These are phyloP conservation scores for Pimephales promelas DNA, from an alignment of 2,113 vertebrate genomes.

Conservation along the genomic window DNA sequence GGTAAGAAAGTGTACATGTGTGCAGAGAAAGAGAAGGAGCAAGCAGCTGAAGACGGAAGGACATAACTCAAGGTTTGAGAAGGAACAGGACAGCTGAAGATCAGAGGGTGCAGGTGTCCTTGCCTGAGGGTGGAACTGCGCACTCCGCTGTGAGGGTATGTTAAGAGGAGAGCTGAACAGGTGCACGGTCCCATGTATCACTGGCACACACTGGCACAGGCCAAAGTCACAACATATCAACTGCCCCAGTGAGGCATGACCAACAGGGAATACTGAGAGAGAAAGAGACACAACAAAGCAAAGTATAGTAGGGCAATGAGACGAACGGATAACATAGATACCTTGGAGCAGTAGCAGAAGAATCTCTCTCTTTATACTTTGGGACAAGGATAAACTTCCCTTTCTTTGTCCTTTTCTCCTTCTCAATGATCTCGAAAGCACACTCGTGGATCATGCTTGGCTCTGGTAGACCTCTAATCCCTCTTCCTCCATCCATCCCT, in stretches of 20 bases:
- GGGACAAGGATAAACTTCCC: slow-evolving; percentile 34
- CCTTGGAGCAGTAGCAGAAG: background rate
- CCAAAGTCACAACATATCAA: slow-evolving; percentile 32
- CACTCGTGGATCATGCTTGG: slow-evolving; percentile 37
- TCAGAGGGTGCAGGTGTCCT: slow-evolving; percentile 24
- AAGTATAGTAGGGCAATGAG: background rate
- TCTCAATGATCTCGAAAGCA: background rate
- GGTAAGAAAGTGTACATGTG: background rate
- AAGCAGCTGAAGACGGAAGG: slow-evolving; percentile 15
- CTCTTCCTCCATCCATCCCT: background rate
- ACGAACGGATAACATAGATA: background rate
- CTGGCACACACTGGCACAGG: slow-evolving; percentile 49
- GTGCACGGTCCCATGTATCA: slow-evolving; percentile 46
- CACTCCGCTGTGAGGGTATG: slow-evolving; percentile 25
- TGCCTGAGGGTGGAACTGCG: slow-evolving; percentile 17
- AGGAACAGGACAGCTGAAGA: slow-evolving; percentile 29
- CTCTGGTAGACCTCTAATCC: slow-evolving; percentile 26
- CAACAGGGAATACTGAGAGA: slow-evolving; percentile 33
- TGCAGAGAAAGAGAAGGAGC: background rate
- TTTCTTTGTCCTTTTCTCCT: slow-evolving; percentile 31
- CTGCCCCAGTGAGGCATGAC: slow-evolving; percentile 43
- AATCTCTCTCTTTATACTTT: slow-evolving; percentile 21
- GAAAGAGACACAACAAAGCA: slow-evolving; percentile 48
- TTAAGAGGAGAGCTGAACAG: slow-evolving; percentile 49
- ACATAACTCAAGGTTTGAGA: background rate